Conservation (phyloP, 1,140 invertebrate genomes). For the Drosophila sechellia region DNA sequence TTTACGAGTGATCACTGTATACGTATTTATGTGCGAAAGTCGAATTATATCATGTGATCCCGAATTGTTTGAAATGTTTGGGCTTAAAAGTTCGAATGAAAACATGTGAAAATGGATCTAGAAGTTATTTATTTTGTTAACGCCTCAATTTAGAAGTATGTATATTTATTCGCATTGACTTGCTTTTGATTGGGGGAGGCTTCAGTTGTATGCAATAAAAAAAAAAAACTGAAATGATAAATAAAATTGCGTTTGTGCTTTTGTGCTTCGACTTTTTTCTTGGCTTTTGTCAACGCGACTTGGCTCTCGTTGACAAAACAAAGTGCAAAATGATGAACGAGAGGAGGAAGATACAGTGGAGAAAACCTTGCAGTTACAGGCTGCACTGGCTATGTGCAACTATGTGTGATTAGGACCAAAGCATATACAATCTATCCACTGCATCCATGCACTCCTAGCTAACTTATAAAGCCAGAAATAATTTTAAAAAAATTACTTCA, state of each 20-base stretch:
- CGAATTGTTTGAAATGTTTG: constrained; percentile 13
- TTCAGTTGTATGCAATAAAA: not conserved
- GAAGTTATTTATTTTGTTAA: not conserved
- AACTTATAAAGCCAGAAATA: not conserved
- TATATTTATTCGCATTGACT: no score
- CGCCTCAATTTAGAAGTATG: not conserved
- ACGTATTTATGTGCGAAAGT: not conserved
- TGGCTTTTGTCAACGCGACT: constrained; percentile 25
- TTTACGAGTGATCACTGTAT: not conserved
- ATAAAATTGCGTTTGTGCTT: constrained; percentile 20
- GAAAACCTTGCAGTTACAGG: constrained; percentile 5
- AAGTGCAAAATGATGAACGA: constrained; percentile 9
- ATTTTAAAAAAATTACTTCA: not conserved
- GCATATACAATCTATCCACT: no score
- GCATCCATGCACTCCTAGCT: no score
- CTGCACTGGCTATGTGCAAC: not conserved
- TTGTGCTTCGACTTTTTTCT: constrained; percentile 7
- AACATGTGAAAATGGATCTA: not conserved
- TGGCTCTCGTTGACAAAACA: constrained; percentile 20
- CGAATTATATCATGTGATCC: constrained; percentile 11
- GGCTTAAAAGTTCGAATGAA: constrained; percentile 2
- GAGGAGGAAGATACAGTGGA: constrained; percentile 2
- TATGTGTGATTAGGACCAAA: no score
- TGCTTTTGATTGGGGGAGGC: not conserved
- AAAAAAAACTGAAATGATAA: constrained; percentile 17